Evolutionary conservation across 1,140 invertebrate species (phyloP).

Genomic region (Heliothis subflexa): DNA sequence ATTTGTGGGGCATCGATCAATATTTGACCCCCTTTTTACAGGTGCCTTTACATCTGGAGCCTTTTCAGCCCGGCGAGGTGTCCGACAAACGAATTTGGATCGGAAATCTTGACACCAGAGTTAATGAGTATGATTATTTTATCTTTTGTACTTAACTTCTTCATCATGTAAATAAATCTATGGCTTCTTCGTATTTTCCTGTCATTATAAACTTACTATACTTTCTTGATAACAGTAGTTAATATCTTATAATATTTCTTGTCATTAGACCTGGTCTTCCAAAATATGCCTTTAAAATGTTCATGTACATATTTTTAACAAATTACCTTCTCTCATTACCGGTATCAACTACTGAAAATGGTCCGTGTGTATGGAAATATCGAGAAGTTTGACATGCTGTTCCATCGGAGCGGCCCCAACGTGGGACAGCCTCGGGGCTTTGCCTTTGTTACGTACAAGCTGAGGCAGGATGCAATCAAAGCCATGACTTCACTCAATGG

Average conservation of each 20-base stretch:
- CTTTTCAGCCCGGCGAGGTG: conserved; percentile 85
- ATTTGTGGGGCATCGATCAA: conserved; percentile 2
- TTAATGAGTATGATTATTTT: conserved; percentile 95
- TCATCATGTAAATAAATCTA: not conserved
- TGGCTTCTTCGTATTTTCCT: not conserved
- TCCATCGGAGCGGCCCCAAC: conserved; percentile 95
- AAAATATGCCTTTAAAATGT: too few relatives aligned
- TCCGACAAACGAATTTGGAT: conserved; percentile 94
- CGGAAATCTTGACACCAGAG: conserved; percentile 94
- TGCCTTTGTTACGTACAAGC: conserved; percentile 95
- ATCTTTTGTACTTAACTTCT: conserved; percentile 29
- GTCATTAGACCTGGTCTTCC: too few relatives aligned
- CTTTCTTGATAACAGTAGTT: too few relatives aligned
- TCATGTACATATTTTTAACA: conserved; percentile 28
- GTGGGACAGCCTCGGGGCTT: conserved; percentile 96
- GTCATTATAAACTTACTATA: too few relatives aligned
- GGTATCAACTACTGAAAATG: conserved; percentile 97
- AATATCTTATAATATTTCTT: too few relatives aligned
- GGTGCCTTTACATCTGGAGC: conserved; percentile 88
- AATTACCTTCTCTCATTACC: conserved; percentile 87
- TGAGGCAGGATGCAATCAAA: conserved; percentile 88
- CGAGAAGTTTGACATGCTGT: conserved; percentile 97
- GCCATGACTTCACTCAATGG: conserved; percentile 92
- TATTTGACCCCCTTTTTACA: conserved; percentile 48
- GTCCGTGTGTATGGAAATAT: conserved; percentile 96